Evolutionary conservation across 2,888 invertebrate genomes (phyloP).

Genomic region (Creontiades dilutus): DNA sequence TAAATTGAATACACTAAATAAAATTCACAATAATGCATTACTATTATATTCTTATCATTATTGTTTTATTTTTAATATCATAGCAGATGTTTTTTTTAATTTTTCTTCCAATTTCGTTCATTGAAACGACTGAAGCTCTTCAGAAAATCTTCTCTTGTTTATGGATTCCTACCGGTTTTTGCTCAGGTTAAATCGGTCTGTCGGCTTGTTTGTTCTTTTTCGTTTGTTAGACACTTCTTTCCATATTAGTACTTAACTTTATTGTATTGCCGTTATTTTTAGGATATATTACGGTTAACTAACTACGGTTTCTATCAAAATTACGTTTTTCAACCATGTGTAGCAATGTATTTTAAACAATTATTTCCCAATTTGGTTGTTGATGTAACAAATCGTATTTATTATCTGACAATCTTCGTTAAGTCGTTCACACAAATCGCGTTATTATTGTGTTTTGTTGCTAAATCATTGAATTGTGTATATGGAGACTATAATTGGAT

Average conservation of each 20-base stretch:
- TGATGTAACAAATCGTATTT: slow-evolving; percentile 35
- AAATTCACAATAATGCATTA: slow-evolving; percentile 40
- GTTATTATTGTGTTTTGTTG: background rate
- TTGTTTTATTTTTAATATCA: slow-evolving; percentile 9
- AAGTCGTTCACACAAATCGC: background rate
- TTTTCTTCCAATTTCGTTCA: background rate
- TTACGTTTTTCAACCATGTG: background rate
- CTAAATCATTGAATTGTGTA: background rate
- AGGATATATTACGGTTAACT: background rate
- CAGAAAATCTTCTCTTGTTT: background rate
- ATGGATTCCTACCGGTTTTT: background rate
- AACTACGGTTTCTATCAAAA: background rate
- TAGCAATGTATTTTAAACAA: background rate
- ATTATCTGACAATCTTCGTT: slow-evolving; percentile 24
- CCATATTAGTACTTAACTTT: slow-evolving; percentile 6
- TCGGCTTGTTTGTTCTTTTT: background rate
- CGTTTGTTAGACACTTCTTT: background rate
- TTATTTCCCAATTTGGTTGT: background rate
- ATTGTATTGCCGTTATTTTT: background rate
- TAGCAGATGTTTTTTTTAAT: background rate
- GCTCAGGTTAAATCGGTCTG: background rate
- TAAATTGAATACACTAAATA: background rate
- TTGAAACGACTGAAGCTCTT: background rate
- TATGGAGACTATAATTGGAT: background rate
- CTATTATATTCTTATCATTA: background rate